These are phyloP conservation scores for Ridgeia piscesae DNA, from an alignment of 1,140 invertebrate genomes.

Conservation along the genomic window DNA sequence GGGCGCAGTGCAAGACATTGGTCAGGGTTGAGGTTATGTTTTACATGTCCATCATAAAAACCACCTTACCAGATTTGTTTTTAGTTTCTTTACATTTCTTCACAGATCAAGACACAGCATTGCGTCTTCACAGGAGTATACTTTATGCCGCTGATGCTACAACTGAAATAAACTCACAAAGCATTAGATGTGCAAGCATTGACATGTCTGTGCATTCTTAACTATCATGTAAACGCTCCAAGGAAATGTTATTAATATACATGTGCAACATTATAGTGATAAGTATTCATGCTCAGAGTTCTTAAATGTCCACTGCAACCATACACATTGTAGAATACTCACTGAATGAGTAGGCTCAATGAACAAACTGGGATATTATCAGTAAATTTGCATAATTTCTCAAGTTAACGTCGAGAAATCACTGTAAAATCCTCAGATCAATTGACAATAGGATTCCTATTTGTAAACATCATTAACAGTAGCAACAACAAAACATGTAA, in stretches of 20 bases:
- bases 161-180: conserved; percentile 12
- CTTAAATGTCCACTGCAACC: neutral
- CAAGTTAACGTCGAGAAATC: neutral
- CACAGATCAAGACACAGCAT: conserved; percentile 3
- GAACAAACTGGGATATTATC: neutral
- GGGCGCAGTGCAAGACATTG: too few relatives aligned
- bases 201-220: neutral
- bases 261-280: neutral
- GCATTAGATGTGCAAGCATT: neutral
- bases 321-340: neutral
- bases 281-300: neutral
- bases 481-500: neutral
- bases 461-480: too few relatives aligned
- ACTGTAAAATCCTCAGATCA: neutral
- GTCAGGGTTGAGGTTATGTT: too few relatives aligned
- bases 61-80: conserved; percentile 16
- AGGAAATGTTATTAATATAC: neutral
- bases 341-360: neutral
- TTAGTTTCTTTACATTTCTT: neutral
- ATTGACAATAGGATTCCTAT: too few relatives aligned
- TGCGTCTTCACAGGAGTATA: neutral
- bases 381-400: neutral
- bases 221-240: neutral
- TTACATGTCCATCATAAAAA: neutral
- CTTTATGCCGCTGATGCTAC: neutral